Percentiles rank a stretch among this genome's conserved stretches.
phyloP scores from a whole-genome alignment of 2,113 vertebrate species.

The Pelvicachromis taeniatus region DNA sequence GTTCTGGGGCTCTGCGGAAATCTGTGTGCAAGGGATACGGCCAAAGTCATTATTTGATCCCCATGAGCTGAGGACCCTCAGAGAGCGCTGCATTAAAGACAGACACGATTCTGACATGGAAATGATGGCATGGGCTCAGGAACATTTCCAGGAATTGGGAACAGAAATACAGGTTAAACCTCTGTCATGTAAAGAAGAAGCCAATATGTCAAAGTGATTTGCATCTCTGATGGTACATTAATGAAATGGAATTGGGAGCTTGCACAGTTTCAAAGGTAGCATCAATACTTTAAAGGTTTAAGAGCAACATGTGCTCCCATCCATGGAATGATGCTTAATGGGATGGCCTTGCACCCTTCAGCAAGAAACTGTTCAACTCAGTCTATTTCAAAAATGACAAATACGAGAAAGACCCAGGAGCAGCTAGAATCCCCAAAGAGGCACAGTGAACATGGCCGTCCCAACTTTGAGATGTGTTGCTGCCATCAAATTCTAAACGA shows the following conservation, averaged over 20 bases:
- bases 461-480: not conserved
- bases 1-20: not conserved
- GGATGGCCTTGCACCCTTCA: not conserved
- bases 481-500: not conserved
- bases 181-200: not conserved
- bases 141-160: too few species aligned
- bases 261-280: not conserved
- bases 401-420: not conserved
- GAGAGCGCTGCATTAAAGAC: not conserved
- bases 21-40: not conserved
- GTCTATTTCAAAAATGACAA: not conserved
- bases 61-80: not conserved
- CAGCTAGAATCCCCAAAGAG: not conserved
- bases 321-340: not conserved
- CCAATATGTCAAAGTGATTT: not conserved
- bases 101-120: not conserved
- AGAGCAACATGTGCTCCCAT: not conserved
- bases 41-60: not conserved
- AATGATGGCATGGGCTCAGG: not conserved
- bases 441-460: not conserved
- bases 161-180: not conserved
- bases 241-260: not conserved
- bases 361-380: not conserved
- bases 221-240: not conserved
- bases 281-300: not conserved